Conservation (phyloP, 2,888 invertebrate species). For the Abrostola triplasia region DNA sequence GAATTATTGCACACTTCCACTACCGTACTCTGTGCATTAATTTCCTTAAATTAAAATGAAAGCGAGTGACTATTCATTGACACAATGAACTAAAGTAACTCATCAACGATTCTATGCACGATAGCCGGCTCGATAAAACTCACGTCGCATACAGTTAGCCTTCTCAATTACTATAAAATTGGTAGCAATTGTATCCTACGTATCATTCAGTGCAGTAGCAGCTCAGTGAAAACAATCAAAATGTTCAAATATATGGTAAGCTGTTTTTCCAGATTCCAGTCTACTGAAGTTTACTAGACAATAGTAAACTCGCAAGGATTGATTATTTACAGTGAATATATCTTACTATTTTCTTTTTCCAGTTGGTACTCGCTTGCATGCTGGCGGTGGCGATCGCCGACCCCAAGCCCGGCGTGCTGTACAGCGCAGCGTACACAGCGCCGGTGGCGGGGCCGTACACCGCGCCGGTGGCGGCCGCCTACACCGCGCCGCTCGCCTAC, state of each 20-base stretch:
- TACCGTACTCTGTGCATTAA: not conserved
- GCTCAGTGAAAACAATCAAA: conserved; percentile 63
- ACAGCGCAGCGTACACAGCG: conserved; percentile 62
- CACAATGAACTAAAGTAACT: conserved; percentile 14
- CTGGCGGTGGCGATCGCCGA: conserved; percentile 62
- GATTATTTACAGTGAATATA: not conserved
- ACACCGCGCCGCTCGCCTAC: conserved; percentile 77
- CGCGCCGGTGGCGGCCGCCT: conserved; percentile 77
- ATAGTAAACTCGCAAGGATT: not conserved
- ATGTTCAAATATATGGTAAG: conserved; percentile 82
- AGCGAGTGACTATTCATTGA: conserved; percentile 5
- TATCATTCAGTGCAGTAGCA: conserved; percentile 68
- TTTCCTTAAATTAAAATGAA: too few relatives aligned
- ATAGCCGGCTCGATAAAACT: conserved; percentile 46
- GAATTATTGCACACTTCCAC: too few relatives aligned
- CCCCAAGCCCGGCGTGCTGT: conserved; percentile 63
- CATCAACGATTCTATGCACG: conserved; percentile 58
- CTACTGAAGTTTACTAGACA: not conserved
- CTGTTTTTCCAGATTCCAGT: conserved; percentile 28
- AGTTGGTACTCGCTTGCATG: conserved; percentile 76
- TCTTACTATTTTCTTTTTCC: conserved; percentile 43
- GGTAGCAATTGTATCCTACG: conserved; percentile 30
- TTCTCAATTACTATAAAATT: conserved; percentile 69
- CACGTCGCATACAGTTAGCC: conserved; percentile 59
- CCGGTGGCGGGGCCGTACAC: conserved; percentile 65